Evolutionary conservation across 2,113 vertebrate species (phyloP).

Genomic region (Forbesichthys agassizii): DNA sequence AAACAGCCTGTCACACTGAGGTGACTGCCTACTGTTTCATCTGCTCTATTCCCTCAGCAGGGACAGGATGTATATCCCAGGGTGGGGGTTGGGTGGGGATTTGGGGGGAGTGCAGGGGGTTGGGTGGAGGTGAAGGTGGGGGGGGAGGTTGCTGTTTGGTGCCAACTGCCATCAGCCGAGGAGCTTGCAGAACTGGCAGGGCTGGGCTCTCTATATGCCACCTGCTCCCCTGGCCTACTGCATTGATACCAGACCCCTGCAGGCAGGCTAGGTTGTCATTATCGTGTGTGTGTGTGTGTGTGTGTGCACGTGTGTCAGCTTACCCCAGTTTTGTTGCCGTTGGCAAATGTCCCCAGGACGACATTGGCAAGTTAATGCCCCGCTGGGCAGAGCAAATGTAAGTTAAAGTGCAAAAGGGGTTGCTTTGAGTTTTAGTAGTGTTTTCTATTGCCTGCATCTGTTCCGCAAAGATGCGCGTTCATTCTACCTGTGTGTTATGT

Average conservation of each 20-base stretch:
- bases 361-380: constrained; percentile 12
- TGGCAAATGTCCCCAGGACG: constrained; percentile 6
- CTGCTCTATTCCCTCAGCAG: constrained; percentile 13
- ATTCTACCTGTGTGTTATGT: neutral
- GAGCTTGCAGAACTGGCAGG: constrained; percentile 26
- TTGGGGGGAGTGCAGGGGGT: constrained; percentile 14
- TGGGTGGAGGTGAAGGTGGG: neutral
- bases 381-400: constrained; percentile 11
- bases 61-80: constrained; percentile 50
- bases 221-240: constrained; percentile 61
- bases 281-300: neutral
- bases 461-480: neutral
- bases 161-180: constrained; percentile 49
- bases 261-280: constrained; percentile 47
- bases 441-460: neutral
- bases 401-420: neutral
- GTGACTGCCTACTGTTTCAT: constrained; percentile 32
- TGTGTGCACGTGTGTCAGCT: constrained; percentile 1
- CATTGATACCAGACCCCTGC: constrained; percentile 42
- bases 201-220: constrained; percentile 29
- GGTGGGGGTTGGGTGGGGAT: constrained; percentile 3
- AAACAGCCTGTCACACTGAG: constrained; percentile 24
- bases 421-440: constrained; percentile 15
- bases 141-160: neutral
- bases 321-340: constrained; percentile 33